Conservation (phyloP, 92 coral and sea anemone species). For the Epizoanthus illoricatus region DNA sequence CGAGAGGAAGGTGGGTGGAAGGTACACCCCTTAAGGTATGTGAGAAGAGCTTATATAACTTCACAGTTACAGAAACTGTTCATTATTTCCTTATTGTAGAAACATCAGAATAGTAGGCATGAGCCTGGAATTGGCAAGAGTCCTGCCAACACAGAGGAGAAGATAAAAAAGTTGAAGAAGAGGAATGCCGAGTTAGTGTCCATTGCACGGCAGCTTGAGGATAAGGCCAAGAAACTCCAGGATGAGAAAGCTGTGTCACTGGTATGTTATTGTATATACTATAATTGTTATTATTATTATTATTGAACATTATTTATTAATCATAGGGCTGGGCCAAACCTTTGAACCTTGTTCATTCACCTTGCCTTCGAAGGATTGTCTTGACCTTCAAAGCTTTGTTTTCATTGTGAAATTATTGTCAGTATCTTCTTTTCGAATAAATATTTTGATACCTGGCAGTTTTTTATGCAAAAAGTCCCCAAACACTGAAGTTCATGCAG, state of each 20-base stretch:
- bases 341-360: too few relatives aligned
- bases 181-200: constrained; percentile 97
- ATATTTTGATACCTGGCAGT: too few relatives aligned
- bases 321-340: too few relatives aligned
- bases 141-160: constrained; percentile 78
- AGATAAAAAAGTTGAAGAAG: constrained; percentile 85
- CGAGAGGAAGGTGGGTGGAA: too few relatives aligned
- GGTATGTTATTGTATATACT: constrained; percentile 25
- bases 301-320: too few relatives aligned
- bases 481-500: too few relatives aligned
- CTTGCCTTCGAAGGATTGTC: too few relatives aligned
- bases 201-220: constrained; percentile 96
- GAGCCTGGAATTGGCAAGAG: constrained; percentile 47
- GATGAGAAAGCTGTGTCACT: constrained; percentile 79
- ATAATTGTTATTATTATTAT: not conserved
- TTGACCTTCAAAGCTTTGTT: too few relatives aligned
- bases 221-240: constrained; percentile 93
- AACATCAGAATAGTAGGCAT: constrained; percentile 45
- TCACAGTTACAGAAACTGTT: not conserved
- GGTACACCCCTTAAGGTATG: too few relatives aligned
- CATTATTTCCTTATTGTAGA: not conserved
- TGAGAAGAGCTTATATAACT: too few relatives aligned
- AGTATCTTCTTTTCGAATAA: not conserved
- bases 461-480: too few relatives aligned
- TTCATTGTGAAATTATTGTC: not conserved